Conservation (phyloP, 1,140 invertebrate genomes). For the Drosophila repleta region DNA sequence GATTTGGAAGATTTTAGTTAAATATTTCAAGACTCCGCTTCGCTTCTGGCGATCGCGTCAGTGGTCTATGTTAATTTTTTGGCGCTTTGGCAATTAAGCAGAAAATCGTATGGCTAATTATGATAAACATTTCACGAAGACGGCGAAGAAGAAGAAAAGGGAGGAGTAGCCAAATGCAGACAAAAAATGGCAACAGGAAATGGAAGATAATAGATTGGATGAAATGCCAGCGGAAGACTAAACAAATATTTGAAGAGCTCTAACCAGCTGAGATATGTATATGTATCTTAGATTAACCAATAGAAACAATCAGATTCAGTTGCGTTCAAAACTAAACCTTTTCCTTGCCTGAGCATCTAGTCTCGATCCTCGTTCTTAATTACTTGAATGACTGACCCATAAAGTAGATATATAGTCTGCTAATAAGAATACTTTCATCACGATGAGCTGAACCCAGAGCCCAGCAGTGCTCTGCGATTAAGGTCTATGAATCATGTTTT, state of each 20-base stretch:
- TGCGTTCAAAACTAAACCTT: no score
- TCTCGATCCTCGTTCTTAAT: no score
- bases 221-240: neutral
- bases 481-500: constrained; percentile 38
- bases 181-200: constrained; percentile 49
- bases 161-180: constrained; percentile 12
- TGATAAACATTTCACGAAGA: constrained; percentile 66
- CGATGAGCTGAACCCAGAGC: neutral
- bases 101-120: constrained; percentile 77
- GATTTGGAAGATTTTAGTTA: constrained; percentile 69
- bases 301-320: no score
- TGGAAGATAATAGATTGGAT: constrained; percentile 31
- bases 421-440: neutral
- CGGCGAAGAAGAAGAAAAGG: constrained; percentile 30
- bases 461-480: constrained; percentile 7
- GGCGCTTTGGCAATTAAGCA: constrained; percentile 73
- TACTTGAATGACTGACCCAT: neutral
- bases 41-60: constrained; percentile 60
- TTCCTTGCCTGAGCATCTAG: no score
- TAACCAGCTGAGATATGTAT: neutral
- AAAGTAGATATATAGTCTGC: neutral
- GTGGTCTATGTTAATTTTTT: constrained; percentile 73
- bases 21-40: constrained; percentile 62
- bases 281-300: no score
- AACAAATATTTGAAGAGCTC: neutral